Percentiles rank a stretch among this genome's conserved stretches.
Evolutionary conservation across 2,888 invertebrate species (phyloP).

Genomic region (Microplitis deprimator): DNA sequence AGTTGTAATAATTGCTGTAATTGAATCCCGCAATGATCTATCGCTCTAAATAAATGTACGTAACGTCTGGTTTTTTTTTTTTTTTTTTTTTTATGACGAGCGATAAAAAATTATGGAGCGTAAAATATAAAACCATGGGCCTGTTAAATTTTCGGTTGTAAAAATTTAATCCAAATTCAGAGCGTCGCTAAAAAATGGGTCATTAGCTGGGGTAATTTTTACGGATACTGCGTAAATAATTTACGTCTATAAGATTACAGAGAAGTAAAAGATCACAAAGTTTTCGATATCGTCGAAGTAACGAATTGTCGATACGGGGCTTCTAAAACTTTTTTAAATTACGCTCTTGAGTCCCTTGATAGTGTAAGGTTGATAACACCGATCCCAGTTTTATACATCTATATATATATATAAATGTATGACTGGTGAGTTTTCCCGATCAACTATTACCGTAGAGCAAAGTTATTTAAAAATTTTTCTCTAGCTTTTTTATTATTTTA

Average conservation of each 20-base stretch:
- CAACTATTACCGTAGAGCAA: constrained; percentile 11
- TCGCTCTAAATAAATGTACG: too few species aligned
- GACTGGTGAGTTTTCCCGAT: constrained; percentile 10
- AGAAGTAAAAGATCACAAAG: background rate
- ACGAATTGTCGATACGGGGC: constrained; percentile 19
- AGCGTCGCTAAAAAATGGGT: background rate
- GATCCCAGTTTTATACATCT: background rate
- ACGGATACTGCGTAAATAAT: background rate
- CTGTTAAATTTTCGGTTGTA: background rate
- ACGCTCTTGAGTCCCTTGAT: background rate
- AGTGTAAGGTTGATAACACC: constrained; percentile 8
- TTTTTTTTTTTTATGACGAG: too few species aligned
- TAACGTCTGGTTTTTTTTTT: too few species aligned
- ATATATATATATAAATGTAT: background rate
- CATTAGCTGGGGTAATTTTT: background rate
- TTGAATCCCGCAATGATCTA: too few species aligned
- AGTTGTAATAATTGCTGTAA: too few species aligned
- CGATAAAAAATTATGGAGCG: too few species aligned
- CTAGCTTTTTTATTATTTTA: constrained; percentile 19
- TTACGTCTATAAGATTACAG: background rate
- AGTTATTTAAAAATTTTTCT: background rate
- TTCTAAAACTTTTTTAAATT: constrained; percentile 16
- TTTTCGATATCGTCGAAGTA: constrained; percentile 6
- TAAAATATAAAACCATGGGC: too few species aligned
- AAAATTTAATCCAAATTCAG: background rate